Percentiles rank a stretch among this genome's conserved stretches.
These are phyloP conservation scores for Larimichthys polyactis DNA, from an alignment of 2,113 vertebrate species.

Conservation along the genomic window DNA sequence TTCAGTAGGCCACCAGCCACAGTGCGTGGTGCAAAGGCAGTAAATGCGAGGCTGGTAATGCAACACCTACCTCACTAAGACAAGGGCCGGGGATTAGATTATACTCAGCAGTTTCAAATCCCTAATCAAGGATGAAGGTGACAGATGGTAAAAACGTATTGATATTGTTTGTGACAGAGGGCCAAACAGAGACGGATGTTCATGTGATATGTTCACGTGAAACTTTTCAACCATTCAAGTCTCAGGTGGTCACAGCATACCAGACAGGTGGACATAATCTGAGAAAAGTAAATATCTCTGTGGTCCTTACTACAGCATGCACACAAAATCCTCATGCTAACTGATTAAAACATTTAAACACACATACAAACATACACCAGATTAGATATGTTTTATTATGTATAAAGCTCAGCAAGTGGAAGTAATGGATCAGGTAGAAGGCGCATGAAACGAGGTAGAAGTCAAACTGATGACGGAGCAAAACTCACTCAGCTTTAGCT, in stretches of 20 bases:
- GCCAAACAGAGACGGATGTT: not conserved
- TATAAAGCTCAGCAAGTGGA: not conserved
- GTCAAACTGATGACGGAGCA: constrained; percentile 68
- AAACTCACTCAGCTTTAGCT: constrained; percentile 37
- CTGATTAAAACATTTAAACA: not conserved
- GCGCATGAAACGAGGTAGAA: constrained; percentile 22
- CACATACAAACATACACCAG: not conserved
- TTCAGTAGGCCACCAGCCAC: not conserved
- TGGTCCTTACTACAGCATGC: not conserved
- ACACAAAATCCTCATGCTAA: not conserved
- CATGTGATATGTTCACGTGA: not conserved
- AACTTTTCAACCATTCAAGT: not conserved
- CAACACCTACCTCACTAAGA: constrained; percentile 67
- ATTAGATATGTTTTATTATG: not conserved
- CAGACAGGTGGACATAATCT: not conserved
- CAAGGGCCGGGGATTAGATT: constrained; percentile 72
- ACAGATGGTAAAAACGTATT: constrained; percentile 76
- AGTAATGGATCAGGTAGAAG: constrained; percentile 2
- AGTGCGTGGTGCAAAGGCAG: not conserved
- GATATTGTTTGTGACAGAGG: constrained; percentile 18
- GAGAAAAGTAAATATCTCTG: not conserved
- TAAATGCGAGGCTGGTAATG: constrained; percentile 49
- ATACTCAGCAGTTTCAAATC: constrained; percentile 84
- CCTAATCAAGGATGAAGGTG: constrained; percentile 64
- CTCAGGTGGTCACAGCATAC: not conserved